phyloP scores from a whole-genome alignment of 2,888 invertebrate genomes.

The Boloria euphrosyne region DNA sequence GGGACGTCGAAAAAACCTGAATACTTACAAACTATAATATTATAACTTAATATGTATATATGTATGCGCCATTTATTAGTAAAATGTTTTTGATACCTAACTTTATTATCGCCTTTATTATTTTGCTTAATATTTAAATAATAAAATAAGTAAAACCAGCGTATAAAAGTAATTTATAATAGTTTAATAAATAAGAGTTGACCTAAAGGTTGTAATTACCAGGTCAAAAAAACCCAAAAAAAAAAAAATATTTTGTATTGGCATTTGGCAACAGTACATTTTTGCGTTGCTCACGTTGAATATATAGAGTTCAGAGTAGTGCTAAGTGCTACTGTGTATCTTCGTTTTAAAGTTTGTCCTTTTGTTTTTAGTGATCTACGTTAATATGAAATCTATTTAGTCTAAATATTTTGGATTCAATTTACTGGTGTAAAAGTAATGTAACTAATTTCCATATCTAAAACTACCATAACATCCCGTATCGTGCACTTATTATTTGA shows the following conservation, averaged over 20 bases:
- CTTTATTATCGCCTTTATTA: too few species aligned
- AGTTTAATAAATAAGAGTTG: too few species aligned
- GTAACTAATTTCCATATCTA: conserved; percentile 32
- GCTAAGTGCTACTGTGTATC: conserved; percentile 11
- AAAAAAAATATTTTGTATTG: conserved; percentile 28
- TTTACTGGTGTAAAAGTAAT: conserved; percentile 35
- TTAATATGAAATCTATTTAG: conserved; percentile 34
- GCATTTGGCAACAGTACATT: conserved; percentile 32
- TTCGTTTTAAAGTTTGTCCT: conserved; percentile 40
- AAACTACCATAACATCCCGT: conserved; percentile 29
- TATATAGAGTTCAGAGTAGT: conserved; percentile 31
- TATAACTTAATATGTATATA: too few species aligned
- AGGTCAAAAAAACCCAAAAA: too few species aligned
- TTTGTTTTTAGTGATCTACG: conserved; percentile 39
- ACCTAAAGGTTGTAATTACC: too few species aligned
- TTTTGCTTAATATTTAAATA: too few species aligned
- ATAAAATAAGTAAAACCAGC: too few species aligned
- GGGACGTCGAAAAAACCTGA: too few species aligned
- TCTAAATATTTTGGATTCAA: conserved; percentile 34
- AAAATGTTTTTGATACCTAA: too few species aligned
- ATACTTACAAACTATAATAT: too few species aligned
- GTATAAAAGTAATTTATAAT: too few species aligned
- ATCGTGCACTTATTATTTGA: conserved; percentile 31
- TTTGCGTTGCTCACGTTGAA: conserved; percentile 42
- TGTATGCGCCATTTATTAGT: too few species aligned